Conservation (phyloP, 2,888 invertebrate species). For the Drosophila borealis region DNA sequence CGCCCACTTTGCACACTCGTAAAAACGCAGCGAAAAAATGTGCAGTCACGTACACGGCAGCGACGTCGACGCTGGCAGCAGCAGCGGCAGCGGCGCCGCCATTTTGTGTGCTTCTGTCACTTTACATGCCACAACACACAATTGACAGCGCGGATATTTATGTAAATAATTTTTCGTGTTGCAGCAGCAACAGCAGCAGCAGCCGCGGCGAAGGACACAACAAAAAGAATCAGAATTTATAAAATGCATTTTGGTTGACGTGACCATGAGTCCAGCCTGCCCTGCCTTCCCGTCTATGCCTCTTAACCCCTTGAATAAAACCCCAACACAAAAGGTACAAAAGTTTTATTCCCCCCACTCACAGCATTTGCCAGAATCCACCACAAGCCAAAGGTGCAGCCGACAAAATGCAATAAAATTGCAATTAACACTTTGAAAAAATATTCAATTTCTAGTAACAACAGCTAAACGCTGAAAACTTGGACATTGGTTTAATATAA, state of each 20-base stretch:
- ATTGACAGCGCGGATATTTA: constrained; percentile 78
- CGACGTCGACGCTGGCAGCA: constrained; percentile 18
- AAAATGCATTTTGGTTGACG: constrained; percentile 75
- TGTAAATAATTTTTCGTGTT: constrained; percentile 78
- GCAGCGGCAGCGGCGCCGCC: constrained; percentile 48
- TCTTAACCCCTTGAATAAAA: constrained; percentile 21
- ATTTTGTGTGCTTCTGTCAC: constrained; percentile 79
- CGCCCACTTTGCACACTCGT: constrained; percentile 66
- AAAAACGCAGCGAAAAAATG: constrained; percentile 60
- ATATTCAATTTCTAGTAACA: not conserved
- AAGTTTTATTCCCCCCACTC: constrained; percentile 44
- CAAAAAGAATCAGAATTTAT: constrained; percentile 49
- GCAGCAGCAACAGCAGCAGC: constrained; percentile 53
- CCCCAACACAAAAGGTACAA: constrained; percentile 22
- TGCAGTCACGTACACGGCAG: constrained; percentile 68
- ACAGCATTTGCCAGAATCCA: not conserved
- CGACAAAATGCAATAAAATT: constrained; percentile 47
- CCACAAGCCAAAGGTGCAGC: constrained; percentile 23
- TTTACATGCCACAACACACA: constrained; percentile 80
- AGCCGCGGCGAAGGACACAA: constrained; percentile 35
- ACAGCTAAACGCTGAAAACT: not conserved
- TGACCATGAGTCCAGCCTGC: constrained; percentile 52
- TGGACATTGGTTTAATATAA: not conserved
- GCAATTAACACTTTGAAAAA: constrained; percentile 9
- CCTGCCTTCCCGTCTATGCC: not conserved